Base-by-base conservation (phyloP, 2,113 vertebrate species). In the Pygoscelis adeliae region DNA sequence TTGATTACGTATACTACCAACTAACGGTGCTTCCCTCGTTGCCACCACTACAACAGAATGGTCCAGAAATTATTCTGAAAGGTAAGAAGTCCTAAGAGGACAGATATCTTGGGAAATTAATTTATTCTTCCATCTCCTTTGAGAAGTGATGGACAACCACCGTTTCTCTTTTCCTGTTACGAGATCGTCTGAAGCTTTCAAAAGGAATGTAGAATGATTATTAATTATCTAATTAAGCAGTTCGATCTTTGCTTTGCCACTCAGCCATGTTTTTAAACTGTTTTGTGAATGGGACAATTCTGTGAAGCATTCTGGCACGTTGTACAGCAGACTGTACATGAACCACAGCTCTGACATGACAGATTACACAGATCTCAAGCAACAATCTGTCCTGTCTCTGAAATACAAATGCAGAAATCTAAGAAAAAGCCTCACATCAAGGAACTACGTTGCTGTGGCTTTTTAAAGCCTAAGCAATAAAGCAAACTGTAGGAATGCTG, bases 21-120 rank as follows among this genome's bases (percentile, higher is more conserved):
- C 25, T 47, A 27, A 13, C 0, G 1, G 42, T 27, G n/a, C 73
- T 63, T 69, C 73, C 62, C 44, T 38, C 4, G 0, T 12, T 47
- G 44, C 55, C 30, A 26, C 49, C 38, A 15, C 38, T 49, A 23
- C 67, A 70, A 63, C 42, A 65, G 69, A 80, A 56, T 50, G 29
- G 55, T 66, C 52, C 46, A 78, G 77, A 50, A 72, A 38, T 55
- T 32, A 15, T 62, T 80, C 38, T 42, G 38, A 58, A 58, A 79
- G 29, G 66, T 30, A 30, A 4, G 12, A 44, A 71, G 50, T 25
- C 32, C 27, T 30, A 53, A 36, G 63, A 77, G 44, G 56, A 59
- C 29, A 65, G 40, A 22, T 19, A 56, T 26, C 53, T 44, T 50
- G 62, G 49, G 61, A 88, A 84, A 80, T 42, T 2, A 32, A 71